Conservation (phyloP, 2,113 vertebrate species). For the Elanoides forficatus region DNA sequence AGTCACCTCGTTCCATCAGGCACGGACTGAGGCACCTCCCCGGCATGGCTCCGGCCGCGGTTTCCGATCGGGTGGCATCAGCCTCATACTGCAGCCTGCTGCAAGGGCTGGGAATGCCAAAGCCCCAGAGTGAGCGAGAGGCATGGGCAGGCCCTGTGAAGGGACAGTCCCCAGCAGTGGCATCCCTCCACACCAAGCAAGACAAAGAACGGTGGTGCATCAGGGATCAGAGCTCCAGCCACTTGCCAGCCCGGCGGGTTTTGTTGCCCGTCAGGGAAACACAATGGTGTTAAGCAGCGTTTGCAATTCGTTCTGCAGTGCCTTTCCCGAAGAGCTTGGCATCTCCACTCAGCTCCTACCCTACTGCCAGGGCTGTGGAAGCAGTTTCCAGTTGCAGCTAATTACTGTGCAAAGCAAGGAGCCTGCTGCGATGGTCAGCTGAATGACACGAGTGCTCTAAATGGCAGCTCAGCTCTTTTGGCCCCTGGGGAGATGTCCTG, state of each 20-base stretch:
- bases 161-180: background rate
- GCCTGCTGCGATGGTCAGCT: background rate
- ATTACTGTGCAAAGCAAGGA: background rate
- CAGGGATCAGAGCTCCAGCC: background rate
- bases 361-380: background rate
- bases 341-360: accelerated
- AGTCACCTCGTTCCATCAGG: background rate
- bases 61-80: accelerated
- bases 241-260: accelerated
- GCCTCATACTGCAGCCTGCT: accelerated
- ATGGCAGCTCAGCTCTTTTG: background rate
- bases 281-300: accelerated
- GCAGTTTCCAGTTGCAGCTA: background rate
- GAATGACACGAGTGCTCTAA: accelerated
- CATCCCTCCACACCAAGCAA: background rate
- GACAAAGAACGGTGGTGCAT: accelerated
- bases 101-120: background rate
- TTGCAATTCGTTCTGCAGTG: accelerated
- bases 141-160: accelerated
- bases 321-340: background rate
- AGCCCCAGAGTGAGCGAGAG: accelerated
- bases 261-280: background rate
- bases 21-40: background rate
- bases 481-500: background rate
- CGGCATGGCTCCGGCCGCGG: accelerated